These are phyloP conservation scores for Botia almorhae DNA, from an alignment of 2,797 vertebrate genomes.

Conservation along the genomic window DNA sequence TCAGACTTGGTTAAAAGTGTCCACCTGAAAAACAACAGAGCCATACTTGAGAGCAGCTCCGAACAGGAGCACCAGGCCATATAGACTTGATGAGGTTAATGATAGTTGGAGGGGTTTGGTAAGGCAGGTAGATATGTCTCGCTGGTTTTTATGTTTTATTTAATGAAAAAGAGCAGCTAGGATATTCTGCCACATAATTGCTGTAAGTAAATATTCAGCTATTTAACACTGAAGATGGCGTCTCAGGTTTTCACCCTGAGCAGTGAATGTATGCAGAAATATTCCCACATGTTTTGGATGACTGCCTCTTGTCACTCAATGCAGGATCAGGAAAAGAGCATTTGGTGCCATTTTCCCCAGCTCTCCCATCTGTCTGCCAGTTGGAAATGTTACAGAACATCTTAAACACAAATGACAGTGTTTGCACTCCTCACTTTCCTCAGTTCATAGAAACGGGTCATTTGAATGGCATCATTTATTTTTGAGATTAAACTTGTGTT, in stretches of 20 bases:
- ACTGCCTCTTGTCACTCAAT: conserved; percentile 20
- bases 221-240: neutral
- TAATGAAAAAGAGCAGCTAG: too few species aligned
- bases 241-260: too few species aligned
- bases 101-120: too few species aligned
- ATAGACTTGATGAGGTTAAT: too few species aligned
- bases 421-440: neutral
- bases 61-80: too few species aligned
- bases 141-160: too few species aligned
- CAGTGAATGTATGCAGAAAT: neutral
- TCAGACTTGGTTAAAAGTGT: neutral
- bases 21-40: neutral
- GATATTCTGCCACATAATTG: too few species aligned
- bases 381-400: conserved; percentile 28
- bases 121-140: too few species aligned
- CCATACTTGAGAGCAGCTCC: neutral
- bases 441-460: neutral
- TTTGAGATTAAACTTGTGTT: too few species aligned
- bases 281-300: conserved; percentile 25
- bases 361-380: conserved; percentile 10
- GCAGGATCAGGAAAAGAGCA: conserved; percentile 15
- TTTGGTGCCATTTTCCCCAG: conserved; percentile 10
- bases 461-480: neutral
- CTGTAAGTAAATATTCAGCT: too few species aligned
- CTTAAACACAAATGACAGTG: conserved; percentile 21